Conservation (phyloP, 2,888 invertebrate genomes). For the Brachypalpus laphriformis region DNA sequence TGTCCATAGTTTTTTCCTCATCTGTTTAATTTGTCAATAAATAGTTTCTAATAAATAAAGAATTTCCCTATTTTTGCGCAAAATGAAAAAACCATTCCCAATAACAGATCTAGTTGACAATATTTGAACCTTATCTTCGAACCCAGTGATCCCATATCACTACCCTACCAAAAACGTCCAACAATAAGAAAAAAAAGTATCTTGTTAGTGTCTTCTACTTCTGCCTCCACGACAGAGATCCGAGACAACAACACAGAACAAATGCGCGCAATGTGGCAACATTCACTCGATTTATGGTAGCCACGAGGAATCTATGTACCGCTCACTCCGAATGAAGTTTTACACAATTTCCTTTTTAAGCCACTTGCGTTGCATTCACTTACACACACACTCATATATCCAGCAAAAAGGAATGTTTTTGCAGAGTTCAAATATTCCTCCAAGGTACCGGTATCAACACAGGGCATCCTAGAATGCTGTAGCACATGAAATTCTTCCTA, state of each 20-base stretch:
- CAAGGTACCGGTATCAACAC: not conserved
- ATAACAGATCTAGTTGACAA: too few species aligned
- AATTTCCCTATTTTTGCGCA: too few species aligned
- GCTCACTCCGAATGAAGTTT: constrained; percentile 69
- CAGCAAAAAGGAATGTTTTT: constrained; percentile 1
- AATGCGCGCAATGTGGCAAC: constrained; percentile 57
- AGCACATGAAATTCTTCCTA: constrained; percentile 38
- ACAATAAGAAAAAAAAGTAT: constrained; percentile 40
- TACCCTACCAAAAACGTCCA: not conserved
- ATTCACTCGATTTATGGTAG: constrained; percentile 71
- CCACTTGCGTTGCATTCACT: constrained; percentile 26
- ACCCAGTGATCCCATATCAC: constrained; percentile 34
- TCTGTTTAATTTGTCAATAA: too few species aligned
- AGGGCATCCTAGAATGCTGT: not conserved
- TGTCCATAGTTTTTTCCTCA: too few species aligned
- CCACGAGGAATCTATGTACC: constrained; percentile 71
- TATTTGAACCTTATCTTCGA: not conserved
- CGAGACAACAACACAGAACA: constrained; percentile 53
- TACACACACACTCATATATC: not conserved
- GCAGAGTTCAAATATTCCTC: constrained; percentile 47
- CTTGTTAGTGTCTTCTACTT: constrained; percentile 51
- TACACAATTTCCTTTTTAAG: constrained; percentile 69
- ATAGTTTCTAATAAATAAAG: too few species aligned
- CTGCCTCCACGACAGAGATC: constrained; percentile 43
- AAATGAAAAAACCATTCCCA: too few species aligned